Percentiles rank a stretch among this genome's conserved stretches.
Evolutionary conservation across 1,140 invertebrate genomes (phyloP).

Genomic region (Sarcophaga bullata): DNA sequence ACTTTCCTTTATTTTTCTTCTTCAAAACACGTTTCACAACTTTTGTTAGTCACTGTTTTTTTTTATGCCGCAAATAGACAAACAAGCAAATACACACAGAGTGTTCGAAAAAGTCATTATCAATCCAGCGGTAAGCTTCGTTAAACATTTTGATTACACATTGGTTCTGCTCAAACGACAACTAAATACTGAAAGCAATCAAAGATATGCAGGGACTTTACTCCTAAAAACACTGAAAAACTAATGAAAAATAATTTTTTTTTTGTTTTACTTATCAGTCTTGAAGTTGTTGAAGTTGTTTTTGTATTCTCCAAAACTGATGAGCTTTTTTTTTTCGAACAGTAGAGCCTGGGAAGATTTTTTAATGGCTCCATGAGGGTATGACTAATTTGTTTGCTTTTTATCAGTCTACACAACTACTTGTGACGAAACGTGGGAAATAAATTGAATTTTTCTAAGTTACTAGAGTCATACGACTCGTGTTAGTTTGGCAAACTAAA

Average conservation of each 20-base stretch:
- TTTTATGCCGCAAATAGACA: neutral
- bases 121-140: slow-evolving; percentile 30
- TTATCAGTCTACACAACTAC: neutral
- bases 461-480: no score
- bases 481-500: no score
- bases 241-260: neutral
- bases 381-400: slow-evolving; percentile 11
- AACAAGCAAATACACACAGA: neutral
- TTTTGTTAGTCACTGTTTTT: neutral
- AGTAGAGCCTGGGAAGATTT: slow-evolving; percentile 41
- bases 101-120: neutral
- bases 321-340: slow-evolving; percentile 24
- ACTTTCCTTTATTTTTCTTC: no score
- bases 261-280: neutral
- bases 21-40: neutral
- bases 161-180: slow-evolving; percentile 6
- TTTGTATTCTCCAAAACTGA: neutral
- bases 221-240: neutral
- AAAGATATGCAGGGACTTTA: neutral
- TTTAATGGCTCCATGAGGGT: slow-evolving; percentile 33
- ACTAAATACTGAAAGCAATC: neutral
- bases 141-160: slow-evolving; percentile 42
- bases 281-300: neutral
- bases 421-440: no score
- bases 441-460: no score